These are phyloP conservation scores for Patiria pectinifera DNA, from an alignment of 53 echinoderm and acorn worm genomes.

Conservation along the genomic window DNA sequence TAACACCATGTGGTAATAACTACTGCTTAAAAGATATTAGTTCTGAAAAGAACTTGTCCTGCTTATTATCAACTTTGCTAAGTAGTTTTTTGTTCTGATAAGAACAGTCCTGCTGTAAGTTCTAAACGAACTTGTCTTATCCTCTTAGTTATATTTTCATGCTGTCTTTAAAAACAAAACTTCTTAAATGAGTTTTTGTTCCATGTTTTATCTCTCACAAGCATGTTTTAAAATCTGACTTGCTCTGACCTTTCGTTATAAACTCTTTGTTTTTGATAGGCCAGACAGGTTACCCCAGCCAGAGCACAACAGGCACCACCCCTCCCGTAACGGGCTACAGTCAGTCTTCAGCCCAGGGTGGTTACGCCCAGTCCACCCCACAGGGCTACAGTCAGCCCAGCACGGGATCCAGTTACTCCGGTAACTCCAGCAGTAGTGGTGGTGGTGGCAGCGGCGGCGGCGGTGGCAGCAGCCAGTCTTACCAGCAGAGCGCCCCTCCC, in stretches of 20 bases:
- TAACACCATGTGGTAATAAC: no score
- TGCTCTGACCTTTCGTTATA: background rate
- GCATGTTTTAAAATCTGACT: no score
- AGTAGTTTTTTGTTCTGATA: no score
- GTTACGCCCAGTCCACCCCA: slow-evolving; percentile 47
- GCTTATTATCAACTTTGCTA: no score
- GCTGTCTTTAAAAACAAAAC: no score
- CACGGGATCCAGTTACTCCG: slow-evolving; percentile 28
- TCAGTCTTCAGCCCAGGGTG: slow-evolving; percentile 44
- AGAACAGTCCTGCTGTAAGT: no score
- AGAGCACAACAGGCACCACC: slow-evolving; percentile 45
- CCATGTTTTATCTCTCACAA: no score
- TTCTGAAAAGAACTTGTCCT: no score
- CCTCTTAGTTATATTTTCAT: no score
- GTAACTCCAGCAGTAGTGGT: background rate
- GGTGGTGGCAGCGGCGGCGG: background rate
- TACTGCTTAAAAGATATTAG: no score
- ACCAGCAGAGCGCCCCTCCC: slow-evolving; percentile 23
- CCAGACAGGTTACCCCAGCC: slow-evolving; percentile 42
- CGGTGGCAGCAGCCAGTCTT: slow-evolving; percentile 24
- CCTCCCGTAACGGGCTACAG: slow-evolving; percentile 47
- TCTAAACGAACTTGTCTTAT: no score
- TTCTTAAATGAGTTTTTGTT: no score
- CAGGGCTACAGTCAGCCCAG: slow-evolving; percentile 40
- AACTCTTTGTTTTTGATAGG: background rate